These are phyloP conservation scores for Gymnoscopelus braueri DNA, from an alignment of 2,797 vertebrate species.

Conservation along the genomic window DNA sequence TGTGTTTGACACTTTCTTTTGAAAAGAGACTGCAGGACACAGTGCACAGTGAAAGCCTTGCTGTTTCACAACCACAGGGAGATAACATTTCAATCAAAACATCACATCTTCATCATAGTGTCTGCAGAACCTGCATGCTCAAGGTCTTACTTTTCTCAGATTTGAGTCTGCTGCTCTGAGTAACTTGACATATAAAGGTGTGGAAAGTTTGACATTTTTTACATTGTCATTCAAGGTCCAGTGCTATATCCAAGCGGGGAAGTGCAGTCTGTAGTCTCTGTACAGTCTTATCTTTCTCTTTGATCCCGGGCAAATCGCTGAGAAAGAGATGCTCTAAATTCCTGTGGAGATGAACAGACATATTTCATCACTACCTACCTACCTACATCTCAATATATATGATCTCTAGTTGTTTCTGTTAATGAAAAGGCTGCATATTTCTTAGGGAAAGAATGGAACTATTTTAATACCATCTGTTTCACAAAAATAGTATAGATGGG, in stretches of 20 bases:
- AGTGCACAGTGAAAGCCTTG: neutral
- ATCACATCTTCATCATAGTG: neutral
- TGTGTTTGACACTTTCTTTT: neutral
- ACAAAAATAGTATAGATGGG: no score
- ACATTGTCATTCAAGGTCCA: conserved; percentile 83
- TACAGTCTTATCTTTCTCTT: conserved; percentile 80
- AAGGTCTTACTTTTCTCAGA: no score
- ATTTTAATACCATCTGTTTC: no score
- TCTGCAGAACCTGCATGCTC: neutral
- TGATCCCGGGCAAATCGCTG: conserved; percentile 91
- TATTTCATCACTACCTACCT: neutral
- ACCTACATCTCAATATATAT: no score
- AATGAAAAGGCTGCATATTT: no score
- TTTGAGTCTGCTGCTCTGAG: neutral
- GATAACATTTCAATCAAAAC: neutral
- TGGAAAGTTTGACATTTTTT: neutral
- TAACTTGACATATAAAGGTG: neutral
- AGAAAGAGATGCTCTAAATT: conserved; percentile 91
- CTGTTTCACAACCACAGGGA: neutral
- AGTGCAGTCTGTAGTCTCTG: conserved; percentile 83
- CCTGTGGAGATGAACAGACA: conserved; percentile 72
- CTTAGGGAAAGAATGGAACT: no score
- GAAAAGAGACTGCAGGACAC: neutral
- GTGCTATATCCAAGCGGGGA: conserved; percentile 84
- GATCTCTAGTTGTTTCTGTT: no score